Base-by-base conservation (phyloP, 2,888 invertebrate species). In the Acleris literana region DNA sequence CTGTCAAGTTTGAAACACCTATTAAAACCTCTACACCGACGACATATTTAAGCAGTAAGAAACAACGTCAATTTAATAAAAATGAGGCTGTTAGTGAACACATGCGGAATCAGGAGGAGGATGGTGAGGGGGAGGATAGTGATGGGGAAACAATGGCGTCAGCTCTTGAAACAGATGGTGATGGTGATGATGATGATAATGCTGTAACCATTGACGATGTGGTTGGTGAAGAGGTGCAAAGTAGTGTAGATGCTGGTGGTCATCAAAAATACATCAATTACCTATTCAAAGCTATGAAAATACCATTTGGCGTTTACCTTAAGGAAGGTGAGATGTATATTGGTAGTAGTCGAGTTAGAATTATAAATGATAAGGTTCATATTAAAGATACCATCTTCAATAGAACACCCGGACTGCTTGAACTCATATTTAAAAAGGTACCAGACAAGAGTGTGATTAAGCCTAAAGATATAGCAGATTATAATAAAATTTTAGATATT, bases 401-500 rank as follows among this genome's bases (percentile, higher is more conserved):
- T 7, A 5, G 33, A 25, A 49, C 58, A 20, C 49, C 48, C 0
- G 49, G 58, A 11, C 48, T 58, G 18, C 2, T n/a, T 33, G 58
- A 58, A 48, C 58, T 58, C 5, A 58, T 58, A 29, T 58, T 58
- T 58, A 29, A 49, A 48, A 58, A 49, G 13, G 33, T 11, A 16
- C 58, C 58, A 33, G 17, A 29, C 17, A 33, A 33, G 11, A 29
- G n/a, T 49, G 11, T 49, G 0, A 58, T 58, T 18, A 18, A 17
- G 3, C 5, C 5, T 5, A 13, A 33, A 5, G 58, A 58, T 33
- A 17, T 49, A 29, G 25, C 17, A 16, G 33, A 33, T 29, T 58
- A 58, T 18, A 33, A 48, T 13, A 13, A 33, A 13, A 58, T 58
- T 33, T 58, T 58, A 49, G 29, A 48, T 4, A 17, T 58, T 4